These are phyloP conservation scores for Oxyura jamaicensis DNA, from an alignment of 2,113 vertebrate genomes.

Conservation along the genomic window DNA sequence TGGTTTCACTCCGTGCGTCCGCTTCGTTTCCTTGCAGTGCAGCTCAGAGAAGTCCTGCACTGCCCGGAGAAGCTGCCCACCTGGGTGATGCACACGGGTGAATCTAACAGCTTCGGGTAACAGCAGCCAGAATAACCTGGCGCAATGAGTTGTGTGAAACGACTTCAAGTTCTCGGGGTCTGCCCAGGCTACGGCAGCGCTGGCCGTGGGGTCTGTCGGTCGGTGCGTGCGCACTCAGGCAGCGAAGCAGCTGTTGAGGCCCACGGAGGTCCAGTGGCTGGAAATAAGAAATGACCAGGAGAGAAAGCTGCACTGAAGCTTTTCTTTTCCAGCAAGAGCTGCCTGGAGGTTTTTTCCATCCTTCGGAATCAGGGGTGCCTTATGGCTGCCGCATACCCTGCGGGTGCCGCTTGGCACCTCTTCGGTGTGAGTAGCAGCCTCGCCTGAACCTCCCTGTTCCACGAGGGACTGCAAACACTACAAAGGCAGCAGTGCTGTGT, in stretches of 20 bases:
- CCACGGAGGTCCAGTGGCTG: not conserved
- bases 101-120: not conserved
- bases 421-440: not conserved
- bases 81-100: not conserved
- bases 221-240: not conserved
- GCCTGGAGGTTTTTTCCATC: rapidly evolving
- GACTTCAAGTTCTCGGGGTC: not conserved
- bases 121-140: not conserved
- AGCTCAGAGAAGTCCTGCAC: not conserved
- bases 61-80: not conserved
- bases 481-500: not conserved
- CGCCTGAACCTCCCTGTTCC: not conserved
- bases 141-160: not conserved
- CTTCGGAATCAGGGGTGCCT: not conserved
- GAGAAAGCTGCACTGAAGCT: not conserved
- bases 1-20: not conserved
- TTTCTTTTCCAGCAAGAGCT: not conserved
- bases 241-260: not conserved
- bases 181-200: not conserved
- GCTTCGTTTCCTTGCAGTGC: not conserved
- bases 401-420: rapidly evolving
- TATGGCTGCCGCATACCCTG: not conserved
- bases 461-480: not conserved
- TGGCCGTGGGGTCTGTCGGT: not conserved
- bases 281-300: not conserved